Evolutionary conservation across 2,888 invertebrate species (phyloP).

Genomic region (Sympetrum striolatum): DNA sequence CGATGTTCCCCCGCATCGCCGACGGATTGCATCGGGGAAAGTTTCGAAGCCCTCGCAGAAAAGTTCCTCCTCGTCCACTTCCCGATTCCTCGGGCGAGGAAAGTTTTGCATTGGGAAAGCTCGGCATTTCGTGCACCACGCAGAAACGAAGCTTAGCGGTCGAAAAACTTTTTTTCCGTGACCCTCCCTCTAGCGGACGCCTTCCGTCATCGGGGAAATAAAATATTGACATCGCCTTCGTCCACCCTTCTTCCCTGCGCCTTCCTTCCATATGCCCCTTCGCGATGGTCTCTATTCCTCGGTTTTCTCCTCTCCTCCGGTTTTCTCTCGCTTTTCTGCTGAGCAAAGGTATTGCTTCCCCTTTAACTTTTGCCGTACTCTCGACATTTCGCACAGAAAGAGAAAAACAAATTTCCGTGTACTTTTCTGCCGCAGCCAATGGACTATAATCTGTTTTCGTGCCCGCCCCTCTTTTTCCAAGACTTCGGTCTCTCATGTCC

Average conservation of each 20-base stretch:
- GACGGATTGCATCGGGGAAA: not conserved
- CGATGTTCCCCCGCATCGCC: not conserved
- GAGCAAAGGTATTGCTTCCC: not conserved
- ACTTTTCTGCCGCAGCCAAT: conserved; percentile 31
- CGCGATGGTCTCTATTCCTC: no score
- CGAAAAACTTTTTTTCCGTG: not conserved
- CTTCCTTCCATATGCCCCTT: not conserved
- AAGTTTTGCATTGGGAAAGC: not conserved
- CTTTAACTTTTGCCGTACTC: not conserved
- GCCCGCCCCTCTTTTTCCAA: conserved; percentile 13
- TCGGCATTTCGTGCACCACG: no score
- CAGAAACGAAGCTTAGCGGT: no score
- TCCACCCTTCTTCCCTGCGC: not conserved
- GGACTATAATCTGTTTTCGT: conserved; percentile 1
- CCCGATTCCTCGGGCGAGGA: not conserved
- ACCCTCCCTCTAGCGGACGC: not conserved
- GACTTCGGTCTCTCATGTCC: conserved; percentile 10
- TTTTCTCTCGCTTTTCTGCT: not conserved
- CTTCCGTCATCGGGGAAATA: not conserved
- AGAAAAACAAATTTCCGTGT: conserved; percentile 33
- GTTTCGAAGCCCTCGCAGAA: not conserved
- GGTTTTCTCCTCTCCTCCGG: not conserved
- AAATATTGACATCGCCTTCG: not conserved
- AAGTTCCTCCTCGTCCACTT: not conserved
- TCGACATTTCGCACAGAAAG: conserved; percentile 30